Evolutionary conservation across 2,113 vertebrate species (phyloP).

Genomic region (Platycercus adscitus): DNA sequence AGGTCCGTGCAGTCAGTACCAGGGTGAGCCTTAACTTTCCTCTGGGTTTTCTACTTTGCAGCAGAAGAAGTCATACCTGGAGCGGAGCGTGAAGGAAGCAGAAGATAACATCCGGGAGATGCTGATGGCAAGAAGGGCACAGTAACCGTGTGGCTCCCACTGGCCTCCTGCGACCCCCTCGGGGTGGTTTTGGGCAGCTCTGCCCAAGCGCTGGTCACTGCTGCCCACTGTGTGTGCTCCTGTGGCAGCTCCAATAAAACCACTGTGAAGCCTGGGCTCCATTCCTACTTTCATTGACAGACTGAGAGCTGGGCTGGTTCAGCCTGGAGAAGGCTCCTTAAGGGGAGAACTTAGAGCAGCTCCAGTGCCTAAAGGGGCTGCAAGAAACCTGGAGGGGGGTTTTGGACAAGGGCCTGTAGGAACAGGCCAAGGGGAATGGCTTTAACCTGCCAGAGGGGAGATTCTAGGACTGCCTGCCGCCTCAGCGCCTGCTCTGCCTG

Average conservation of each 20-base stretch:
- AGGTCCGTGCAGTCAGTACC: background rate
- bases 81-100: conserved; percentile 93
- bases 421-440: background rate
- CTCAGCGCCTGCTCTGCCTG: no score
- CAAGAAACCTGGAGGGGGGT: background rate
- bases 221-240: background rate
- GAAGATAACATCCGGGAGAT: conserved; percentile 97
- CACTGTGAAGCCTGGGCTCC: background rate
- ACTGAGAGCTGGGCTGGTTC: background rate
- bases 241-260: background rate
- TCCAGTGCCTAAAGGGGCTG: background rate
- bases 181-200: background rate
- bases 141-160: conserved; percentile 61
- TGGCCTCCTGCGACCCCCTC: background rate
- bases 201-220: fast-evolving
- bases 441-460: background rate
- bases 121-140: conserved; percentile 90
- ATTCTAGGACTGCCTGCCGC: background rate
- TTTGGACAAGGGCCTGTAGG: background rate
- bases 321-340: background rate
- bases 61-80: conserved; percentile 95
- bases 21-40: background rate
- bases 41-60: conserved; percentile 65
- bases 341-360: background rate
- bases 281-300: background rate